Percentiles rank a stretch among this genome's conserved stretches.
These are phyloP conservation scores for Harmothoe impar DNA, from an alignment of 2,888 invertebrate species.

Conservation along the genomic window DNA sequence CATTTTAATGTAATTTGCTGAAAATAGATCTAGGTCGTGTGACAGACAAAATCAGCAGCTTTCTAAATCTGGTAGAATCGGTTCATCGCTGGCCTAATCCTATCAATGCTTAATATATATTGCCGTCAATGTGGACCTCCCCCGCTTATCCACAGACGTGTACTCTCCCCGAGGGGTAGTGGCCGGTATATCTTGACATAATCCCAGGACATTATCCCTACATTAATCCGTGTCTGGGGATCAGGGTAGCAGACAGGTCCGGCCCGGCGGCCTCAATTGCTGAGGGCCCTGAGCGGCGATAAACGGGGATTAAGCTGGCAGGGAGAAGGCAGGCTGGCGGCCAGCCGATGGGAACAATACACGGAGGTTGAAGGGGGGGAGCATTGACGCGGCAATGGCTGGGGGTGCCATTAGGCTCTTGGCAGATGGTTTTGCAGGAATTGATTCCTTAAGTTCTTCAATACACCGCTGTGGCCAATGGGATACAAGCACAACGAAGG, in stretches of 20 bases:
- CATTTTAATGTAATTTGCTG: too few relatives aligned
- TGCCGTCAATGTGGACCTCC: neutral
- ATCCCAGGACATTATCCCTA: conserved; percentile 23
- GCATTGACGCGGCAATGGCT: neutral
- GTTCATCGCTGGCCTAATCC: neutral
- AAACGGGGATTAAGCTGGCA: conserved; percentile 27
- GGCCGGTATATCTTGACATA: conserved; percentile 10
- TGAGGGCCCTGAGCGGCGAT: conserved; percentile 44
- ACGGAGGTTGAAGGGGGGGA: neutral
- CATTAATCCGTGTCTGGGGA: conserved; percentile 43
- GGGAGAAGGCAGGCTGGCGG: neutral
- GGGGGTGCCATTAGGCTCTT: conserved; percentile 26
- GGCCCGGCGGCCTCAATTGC: neutral
- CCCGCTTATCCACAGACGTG: neutral
- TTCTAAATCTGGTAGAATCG: neutral
- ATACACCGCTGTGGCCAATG: neutral
- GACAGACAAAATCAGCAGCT: neutral
- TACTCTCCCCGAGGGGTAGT: neutral
- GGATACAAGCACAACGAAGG: too few relatives aligned
- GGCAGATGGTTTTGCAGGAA: conserved; percentile 15
- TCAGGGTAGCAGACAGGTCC: conserved; percentile 7
- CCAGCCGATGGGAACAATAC: neutral
- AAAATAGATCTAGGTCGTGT: too few relatives aligned
- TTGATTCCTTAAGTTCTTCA: neutral
- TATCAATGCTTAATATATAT: neutral